Evolutionary conservation across 2,113 vertebrate genomes (phyloP), one percentile per base, ranked within the genome.

Genomic region (Columba janthina): DNA sequence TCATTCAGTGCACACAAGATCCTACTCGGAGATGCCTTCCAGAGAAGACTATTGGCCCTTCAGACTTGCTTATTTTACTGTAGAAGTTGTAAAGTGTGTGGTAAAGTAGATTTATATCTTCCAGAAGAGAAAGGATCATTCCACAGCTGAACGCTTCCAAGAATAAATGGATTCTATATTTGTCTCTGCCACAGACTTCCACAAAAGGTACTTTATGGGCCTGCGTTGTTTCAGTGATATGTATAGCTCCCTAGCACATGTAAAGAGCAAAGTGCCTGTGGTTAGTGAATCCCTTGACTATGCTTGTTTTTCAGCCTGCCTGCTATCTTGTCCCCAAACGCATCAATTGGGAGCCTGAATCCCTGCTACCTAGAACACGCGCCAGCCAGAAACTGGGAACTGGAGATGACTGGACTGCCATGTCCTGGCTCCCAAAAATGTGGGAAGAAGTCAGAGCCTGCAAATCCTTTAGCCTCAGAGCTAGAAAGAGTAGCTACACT

Each of bases 91-190:
- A 75, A 60, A 87, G 32, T 17, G 2, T 54, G 21, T 71, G 60
- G 36, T 69, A 75, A 88, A 76, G 31, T 46, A 85, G 81, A 78
- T 91, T 91, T 82, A 60, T 75, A 60, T 60, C 69, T 95, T 92
- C 61, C 61, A 89, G 70, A 91, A 94, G 53, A 95, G 57, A 79
- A 84, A 48, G 56, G 18, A 84, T 78, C 61, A 36, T 93, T 88
- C 70, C 78, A 78, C 71, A 72, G 74, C 42, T 75, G 66, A 93
- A 71, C 53, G 38, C 32, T 60, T 89, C 77, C 34, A 87, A 82
- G 78, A 94, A 91, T 79, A 91, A 94, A 91, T 7, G 4, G 73
- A 72, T 93, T 88, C 93, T 93, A 75, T 89, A 93, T 88, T 85
- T 94, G 66, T 76, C 61, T 95, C 66, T 88, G 44, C 36, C 50